These are phyloP conservation scores for Gavia stellata DNA, from an alignment of 2,113 vertebrate genomes.

Conservation along the genomic window DNA sequence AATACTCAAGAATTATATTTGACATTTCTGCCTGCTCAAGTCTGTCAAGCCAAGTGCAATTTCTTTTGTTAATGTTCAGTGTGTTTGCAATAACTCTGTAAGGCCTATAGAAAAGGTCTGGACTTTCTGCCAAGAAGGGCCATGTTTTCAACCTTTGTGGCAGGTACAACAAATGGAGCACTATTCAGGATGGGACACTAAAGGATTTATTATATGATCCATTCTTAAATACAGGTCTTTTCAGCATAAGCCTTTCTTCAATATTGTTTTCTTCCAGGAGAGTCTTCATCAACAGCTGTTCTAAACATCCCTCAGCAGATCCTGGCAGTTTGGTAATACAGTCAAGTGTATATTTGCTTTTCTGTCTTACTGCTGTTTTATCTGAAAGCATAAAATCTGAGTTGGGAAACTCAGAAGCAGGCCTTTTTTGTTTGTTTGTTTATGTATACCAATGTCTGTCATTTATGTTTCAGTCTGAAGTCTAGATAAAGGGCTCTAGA, in stretches of 20 bases:
- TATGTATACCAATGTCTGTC: accelerated
- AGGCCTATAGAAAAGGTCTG: not conserved
- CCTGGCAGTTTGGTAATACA: not conserved
- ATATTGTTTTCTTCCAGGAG: not conserved
- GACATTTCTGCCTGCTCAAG: not conserved
- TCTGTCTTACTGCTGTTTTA: not conserved
- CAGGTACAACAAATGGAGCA: not conserved
- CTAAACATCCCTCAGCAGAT: not conserved
- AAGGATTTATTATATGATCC: not conserved
- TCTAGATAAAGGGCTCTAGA: not conserved
- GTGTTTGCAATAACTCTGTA: not conserved
- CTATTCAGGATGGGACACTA: not conserved
- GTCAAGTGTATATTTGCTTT: not conserved
- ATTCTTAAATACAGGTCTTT: not conserved
- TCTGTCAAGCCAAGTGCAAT: not conserved
- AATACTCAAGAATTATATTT: not conserved
- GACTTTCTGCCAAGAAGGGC: not conserved
- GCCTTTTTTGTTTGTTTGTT: not conserved
- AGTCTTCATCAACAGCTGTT: not conserved
- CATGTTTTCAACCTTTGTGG: not conserved
- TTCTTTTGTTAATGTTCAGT: not conserved
- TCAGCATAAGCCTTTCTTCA: not conserved
- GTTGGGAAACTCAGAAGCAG: not conserved
- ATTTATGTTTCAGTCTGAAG: not conserved
- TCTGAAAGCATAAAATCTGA: not conserved